Evolutionary conservation across 2,888 invertebrate species (phyloP).

Genomic region (Lithodes maja): DNA sequence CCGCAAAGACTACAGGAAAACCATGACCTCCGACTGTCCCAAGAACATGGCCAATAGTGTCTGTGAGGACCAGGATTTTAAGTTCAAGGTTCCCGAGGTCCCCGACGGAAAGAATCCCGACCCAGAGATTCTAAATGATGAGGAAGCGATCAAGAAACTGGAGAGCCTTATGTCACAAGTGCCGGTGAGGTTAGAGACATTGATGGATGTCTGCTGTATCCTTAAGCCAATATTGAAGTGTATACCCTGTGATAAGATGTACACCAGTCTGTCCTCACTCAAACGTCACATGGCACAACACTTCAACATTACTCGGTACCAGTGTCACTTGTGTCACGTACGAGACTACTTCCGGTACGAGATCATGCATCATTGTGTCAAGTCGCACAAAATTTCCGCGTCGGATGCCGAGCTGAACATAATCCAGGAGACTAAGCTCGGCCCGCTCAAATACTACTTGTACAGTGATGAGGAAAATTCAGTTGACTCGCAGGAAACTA

Average conservation of each 20-base stretch:
- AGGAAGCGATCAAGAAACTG: neutral
- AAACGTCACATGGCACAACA: constrained; percentile 49
- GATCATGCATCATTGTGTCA: constrained; percentile 32
- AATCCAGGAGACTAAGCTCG: constrained; percentile 39
- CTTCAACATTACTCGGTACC: constrained; percentile 54
- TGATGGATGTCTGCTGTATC: constrained; percentile 38
- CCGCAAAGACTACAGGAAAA: constrained; percentile 62
- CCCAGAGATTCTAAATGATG: neutral
- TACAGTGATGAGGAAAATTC: constrained; percentile 29
- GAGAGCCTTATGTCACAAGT: neutral
- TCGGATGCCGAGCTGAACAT: constrained; percentile 11
- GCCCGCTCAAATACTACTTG: constrained; percentile 34
- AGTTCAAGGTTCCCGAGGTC: constrained; percentile 32
- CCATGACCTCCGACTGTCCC: neutral
- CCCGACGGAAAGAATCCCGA: constrained; percentile 1
- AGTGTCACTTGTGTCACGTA: constrained; percentile 40
- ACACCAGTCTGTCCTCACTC: constrained; percentile 36
- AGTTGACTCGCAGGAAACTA: neutral
- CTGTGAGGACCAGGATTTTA: neutral
- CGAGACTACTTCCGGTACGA: constrained; percentile 52
- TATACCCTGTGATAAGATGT: constrained; percentile 51
- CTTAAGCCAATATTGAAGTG: constrained; percentile 26
- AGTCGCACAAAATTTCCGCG: constrained; percentile 27
- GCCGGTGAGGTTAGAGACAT: constrained; percentile 16
- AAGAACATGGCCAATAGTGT: neutral